Percentiles rank a stretch among this genome's conserved stretches.
phyloP scores from a whole-genome alignment of 2,888 invertebrate genomes.

The Drosophila anceps region DNA sequence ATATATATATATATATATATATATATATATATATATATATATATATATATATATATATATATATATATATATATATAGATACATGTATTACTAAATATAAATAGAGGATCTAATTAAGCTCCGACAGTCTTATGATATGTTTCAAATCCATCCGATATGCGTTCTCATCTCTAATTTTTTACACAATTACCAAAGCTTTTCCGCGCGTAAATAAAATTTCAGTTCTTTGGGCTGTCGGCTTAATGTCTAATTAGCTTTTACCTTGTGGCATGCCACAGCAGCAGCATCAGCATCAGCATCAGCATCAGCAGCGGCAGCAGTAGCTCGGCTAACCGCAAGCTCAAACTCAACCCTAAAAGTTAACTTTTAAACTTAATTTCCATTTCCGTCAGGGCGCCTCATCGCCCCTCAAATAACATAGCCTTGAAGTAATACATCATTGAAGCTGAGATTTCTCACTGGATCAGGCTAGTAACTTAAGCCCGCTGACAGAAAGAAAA shows the following conservation, averaged over 20 bases:
- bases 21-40: no score
- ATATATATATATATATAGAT: no score
- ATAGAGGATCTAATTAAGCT: no score
- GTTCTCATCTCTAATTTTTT: background rate
- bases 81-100: no score
- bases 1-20: no score
- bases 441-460: conserved; percentile 62
- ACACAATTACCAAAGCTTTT: background rate
- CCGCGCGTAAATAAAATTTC: conserved; percentile 36
- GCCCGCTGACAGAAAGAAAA: conserved; percentile 28
- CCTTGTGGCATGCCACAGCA: conserved; percentile 66
- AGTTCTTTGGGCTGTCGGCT: conserved; percentile 61
- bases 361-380: conserved; percentile 52
- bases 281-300: conserved; percentile 3
- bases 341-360: conserved; percentile 22
- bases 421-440: conserved; percentile 70
- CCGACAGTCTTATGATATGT: no score
- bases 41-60: no score
- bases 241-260: conserved; percentile 73
- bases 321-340: conserved; percentile 14
- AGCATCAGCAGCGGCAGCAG: conserved; percentile 16
- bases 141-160: background rate
- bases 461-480: conserved; percentile 33
- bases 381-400: conserved; percentile 40
- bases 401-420: background rate